Evolutionary conservation across 2,888 invertebrate genomes (phyloP).

Genomic region (Phalangium opilio): DNA sequence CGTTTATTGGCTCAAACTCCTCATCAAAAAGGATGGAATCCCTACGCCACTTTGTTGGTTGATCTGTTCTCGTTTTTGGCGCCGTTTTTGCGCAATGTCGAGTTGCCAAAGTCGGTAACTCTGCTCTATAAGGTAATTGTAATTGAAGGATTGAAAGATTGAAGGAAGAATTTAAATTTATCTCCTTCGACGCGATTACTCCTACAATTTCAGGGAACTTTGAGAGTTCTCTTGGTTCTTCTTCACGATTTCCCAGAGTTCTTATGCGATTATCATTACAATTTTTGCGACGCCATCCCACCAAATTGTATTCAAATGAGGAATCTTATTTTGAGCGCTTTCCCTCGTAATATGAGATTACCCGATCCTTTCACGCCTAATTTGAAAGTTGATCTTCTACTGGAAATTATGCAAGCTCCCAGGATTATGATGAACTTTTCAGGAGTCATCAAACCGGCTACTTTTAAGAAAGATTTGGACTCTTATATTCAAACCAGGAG

Average conservation of each 20-base stretch:
- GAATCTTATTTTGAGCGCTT: constrained; percentile 92
- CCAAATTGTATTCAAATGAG: constrained; percentile 98
- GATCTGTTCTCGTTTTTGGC: constrained; percentile 93
- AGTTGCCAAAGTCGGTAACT: constrained; percentile 83
- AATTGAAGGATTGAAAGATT: neutral
- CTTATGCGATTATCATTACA: constrained; percentile 96
- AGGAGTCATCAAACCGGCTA: constrained; percentile 65
- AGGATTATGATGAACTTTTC: constrained; percentile 77
- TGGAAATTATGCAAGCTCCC: constrained; percentile 75
- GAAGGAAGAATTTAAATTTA: neutral
- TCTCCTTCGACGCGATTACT: too few relatives aligned
- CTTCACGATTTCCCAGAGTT: constrained; percentile 99
- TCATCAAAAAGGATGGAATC: constrained; percentile 84
- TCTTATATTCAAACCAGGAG: constrained; percentile 86
- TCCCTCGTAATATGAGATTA: constrained; percentile 91
- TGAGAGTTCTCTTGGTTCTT: constrained; percentile 82
- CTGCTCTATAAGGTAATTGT: constrained; percentile 70
- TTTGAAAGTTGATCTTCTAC: constrained; percentile 77
- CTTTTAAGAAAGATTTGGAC: constrained; percentile 90
- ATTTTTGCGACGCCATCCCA: constrained; percentile 97
- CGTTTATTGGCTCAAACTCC: constrained; percentile 77
- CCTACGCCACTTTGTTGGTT: constrained; percentile 89
- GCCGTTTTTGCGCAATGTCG: constrained; percentile 92
- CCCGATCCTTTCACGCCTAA: constrained; percentile 99
- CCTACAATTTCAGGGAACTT: constrained; percentile 40